Evolutionary conservation across 37 sponge, comb jelly and placozoan genomes (phyloP).

Genomic region (Cliona cf. orientalis): DNA sequence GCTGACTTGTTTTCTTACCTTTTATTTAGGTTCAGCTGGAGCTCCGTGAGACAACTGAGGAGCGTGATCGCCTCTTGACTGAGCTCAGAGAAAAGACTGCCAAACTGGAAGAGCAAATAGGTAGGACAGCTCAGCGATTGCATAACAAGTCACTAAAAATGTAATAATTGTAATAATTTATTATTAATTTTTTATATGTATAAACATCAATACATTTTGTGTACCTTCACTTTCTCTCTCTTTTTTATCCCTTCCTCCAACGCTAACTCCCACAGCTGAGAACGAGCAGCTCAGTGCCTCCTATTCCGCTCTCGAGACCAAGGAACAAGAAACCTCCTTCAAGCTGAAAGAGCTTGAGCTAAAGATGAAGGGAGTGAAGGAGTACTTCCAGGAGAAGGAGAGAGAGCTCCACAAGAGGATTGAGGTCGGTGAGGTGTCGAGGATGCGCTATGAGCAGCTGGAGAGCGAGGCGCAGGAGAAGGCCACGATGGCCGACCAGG

Average conservation of each 20-base stretch:
- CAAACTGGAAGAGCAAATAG: slow-evolving; percentile 1
- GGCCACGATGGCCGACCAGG: slow-evolving; percentile 55
- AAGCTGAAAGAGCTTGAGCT: slow-evolving; percentile 45
- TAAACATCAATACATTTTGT: background rate
- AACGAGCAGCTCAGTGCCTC: slow-evolving; percentile 25
- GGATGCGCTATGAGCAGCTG: slow-evolving; percentile 52
- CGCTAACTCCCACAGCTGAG: slow-evolving; percentile 7
- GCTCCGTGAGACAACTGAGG: slow-evolving; percentile 22
- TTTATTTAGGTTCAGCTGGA: slow-evolving; percentile 48
- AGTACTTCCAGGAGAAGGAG: slow-evolving; percentile 81
- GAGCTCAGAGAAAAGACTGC: slow-evolving; percentile 12
- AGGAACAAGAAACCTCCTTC: background rate
- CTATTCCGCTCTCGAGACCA: slow-evolving; percentile 1
- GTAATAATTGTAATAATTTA: background rate
- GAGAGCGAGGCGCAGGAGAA: slow-evolving; percentile 70
- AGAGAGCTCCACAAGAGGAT: slow-evolving; percentile 52
- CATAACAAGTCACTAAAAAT: no score
- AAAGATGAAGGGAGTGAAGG: slow-evolving; percentile 68
- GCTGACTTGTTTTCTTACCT: no score
- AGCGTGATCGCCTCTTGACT: slow-evolving; percentile 35
- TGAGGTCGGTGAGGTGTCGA: slow-evolving; percentile 55
- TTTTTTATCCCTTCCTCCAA: background rate
- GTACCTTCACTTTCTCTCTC: background rate
- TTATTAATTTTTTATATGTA: background rate
- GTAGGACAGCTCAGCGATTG: background rate